These are phyloP conservation scores for Microtus ochrogaster DNA, from an alignment of 2,113 vertebrate species.

Conservation along the genomic window DNA sequence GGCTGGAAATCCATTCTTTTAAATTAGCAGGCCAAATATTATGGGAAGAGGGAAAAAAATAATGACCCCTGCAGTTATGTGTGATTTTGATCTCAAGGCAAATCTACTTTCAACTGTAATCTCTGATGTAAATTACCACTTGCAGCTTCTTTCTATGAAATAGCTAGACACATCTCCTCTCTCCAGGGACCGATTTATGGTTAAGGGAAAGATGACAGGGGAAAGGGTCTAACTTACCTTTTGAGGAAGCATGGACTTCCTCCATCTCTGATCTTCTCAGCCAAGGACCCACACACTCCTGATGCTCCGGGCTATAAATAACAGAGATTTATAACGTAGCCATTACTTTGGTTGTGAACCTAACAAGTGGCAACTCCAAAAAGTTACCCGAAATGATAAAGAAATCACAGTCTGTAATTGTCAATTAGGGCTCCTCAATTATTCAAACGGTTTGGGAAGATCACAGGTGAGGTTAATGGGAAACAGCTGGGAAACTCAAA, in stretches of 20 bases:
- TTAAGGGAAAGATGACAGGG: not conserved
- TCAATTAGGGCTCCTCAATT: slow-evolving; percentile 64
- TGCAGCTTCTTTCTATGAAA: not conserved
- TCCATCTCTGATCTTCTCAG: not conserved
- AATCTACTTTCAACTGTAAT: slow-evolving; percentile 47
- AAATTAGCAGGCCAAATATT: slow-evolving; percentile 27
- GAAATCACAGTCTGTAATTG: slow-evolving; percentile 53
- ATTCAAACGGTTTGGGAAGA: slow-evolving; percentile 74
- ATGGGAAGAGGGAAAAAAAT: slow-evolving; percentile 27
- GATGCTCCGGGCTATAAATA: not conserved
- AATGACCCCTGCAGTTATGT: slow-evolving; percentile 44
- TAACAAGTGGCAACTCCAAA: slow-evolving; percentile 41
- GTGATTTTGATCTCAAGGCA: slow-evolving; percentile 37
- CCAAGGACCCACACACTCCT: not conserved
- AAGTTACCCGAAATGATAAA: slow-evolving; percentile 23
- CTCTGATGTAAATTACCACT: slow-evolving; percentile 31
- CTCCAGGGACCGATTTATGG: not conserved
- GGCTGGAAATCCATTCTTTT: slow-evolving; percentile 23
- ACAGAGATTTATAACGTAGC: slow-evolving; percentile 29
- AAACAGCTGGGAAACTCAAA: slow-evolving; percentile 65
- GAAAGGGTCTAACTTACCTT: not conserved
- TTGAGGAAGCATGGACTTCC: too few relatives aligned
- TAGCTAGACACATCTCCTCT: not conserved
- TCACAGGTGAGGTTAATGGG: slow-evolving; percentile 73
- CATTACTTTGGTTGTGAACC: slow-evolving; percentile 58